phyloP scores from a whole-genome alignment of 2,113 vertebrate genomes.

The Halichoeres trimaculatus region DNA sequence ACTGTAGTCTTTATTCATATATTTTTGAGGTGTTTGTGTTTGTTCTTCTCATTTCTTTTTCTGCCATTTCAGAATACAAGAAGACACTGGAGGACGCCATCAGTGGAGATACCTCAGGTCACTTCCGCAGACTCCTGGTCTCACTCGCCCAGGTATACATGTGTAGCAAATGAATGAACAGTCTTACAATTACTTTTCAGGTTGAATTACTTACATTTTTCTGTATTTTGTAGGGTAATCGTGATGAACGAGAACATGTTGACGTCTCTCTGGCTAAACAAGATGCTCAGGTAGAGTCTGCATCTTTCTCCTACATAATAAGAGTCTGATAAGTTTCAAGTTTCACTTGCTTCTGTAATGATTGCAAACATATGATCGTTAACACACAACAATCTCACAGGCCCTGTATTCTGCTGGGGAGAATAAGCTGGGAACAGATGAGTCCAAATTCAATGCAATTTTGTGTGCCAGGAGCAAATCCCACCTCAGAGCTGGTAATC shows the following conservation, averaged over 20 bases:
- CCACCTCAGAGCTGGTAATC: constrained; percentile 93
- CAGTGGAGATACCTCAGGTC: constrained; percentile 94
- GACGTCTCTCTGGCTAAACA: constrained; percentile 92
- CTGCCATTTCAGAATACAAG: constrained; percentile 87
- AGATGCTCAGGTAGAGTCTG: constrained; percentile 91
- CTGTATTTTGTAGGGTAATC: constrained; percentile 85
- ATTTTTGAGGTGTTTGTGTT: background rate
- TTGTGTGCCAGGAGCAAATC: constrained; percentile 92
- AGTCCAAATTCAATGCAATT: constrained; percentile 97
- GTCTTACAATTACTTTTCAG: background rate
- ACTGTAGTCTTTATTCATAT: background rate
- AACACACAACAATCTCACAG: constrained; percentile 56
- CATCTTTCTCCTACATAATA: background rate
- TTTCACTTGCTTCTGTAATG: background rate
- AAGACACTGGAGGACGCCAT: constrained; percentile 93
- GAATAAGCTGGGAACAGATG: constrained; percentile 95
- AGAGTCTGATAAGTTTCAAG: background rate
- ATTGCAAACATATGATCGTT: background rate
- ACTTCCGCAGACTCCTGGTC: constrained; percentile 94
- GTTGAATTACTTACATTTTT: background rate
- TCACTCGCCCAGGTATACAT: constrained; percentile 92
- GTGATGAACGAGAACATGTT: constrained; percentile 90
- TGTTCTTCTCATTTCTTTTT: background rate
- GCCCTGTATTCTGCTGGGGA: constrained; percentile 94
- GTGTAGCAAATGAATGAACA: background rate